Evolutionary conservation across 2,888 invertebrate species (phyloP).

Genomic region (Harpalus rufipes): DNA sequence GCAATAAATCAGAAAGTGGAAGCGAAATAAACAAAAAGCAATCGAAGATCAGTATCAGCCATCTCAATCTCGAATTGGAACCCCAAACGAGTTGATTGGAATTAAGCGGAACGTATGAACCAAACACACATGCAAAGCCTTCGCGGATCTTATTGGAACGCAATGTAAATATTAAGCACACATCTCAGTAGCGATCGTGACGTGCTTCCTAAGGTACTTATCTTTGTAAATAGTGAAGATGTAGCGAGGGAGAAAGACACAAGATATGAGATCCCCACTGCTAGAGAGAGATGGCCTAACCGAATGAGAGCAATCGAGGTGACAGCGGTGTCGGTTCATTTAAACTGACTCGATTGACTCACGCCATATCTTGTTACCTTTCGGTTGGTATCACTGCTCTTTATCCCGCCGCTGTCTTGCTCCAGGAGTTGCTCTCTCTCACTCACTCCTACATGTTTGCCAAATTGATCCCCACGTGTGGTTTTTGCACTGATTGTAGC

Average conservation of each 20-base stretch:
- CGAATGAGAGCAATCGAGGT: constrained; percentile 73
- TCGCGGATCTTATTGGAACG: constrained; percentile 41
- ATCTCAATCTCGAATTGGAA: constrained; percentile 38
- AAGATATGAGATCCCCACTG: neutral
- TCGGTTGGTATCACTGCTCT: constrained; percentile 64
- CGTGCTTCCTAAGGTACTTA: constrained; percentile 62
- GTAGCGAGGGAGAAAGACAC: constrained; percentile 25
- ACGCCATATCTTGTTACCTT: constrained; percentile 75
- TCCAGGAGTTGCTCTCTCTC: constrained; percentile 3
- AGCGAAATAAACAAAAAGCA: constrained; percentile 50
- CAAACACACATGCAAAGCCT: constrained; percentile 24
- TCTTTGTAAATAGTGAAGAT: constrained; percentile 66
- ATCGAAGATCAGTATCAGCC: constrained; percentile 52
- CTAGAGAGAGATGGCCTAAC: constrained; percentile 55
- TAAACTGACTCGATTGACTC: constrained; percentile 75
- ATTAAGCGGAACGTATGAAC: constrained; percentile 54
- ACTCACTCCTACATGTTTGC: constrained; percentile 25
- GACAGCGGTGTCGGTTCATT: constrained; percentile 75
- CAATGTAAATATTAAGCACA: constrained; percentile 65
- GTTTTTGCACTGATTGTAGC: constrained; percentile 57
- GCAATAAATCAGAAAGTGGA: constrained; percentile 47
- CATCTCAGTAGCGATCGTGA: constrained; percentile 61
- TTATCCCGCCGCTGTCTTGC: constrained; percentile 55
- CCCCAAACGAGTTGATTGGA: constrained; percentile 53
- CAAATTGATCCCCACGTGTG: constrained; percentile 64